Percentiles rank a stretch among this genome's conserved stretches.
Evolutionary conservation across 1,140 invertebrate species (phyloP).

Genomic region (Ceratosolen fusciceps): DNA sequence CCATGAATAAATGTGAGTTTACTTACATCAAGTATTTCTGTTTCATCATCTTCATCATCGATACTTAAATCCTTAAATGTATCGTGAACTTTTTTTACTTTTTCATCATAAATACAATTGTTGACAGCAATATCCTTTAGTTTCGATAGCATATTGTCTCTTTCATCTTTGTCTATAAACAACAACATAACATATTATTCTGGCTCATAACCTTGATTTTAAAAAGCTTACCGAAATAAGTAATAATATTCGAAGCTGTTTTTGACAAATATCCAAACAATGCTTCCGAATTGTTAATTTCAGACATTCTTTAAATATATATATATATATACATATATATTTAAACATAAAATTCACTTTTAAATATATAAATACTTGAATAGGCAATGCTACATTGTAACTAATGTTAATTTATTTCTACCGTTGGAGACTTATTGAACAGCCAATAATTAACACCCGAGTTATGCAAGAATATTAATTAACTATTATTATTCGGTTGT

Average conservation of each 20-base stretch:
- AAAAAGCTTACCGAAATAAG: conserved; percentile 53
- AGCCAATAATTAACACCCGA: too few relatives aligned
- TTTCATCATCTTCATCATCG: conserved; percentile 26
- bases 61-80: conserved; percentile 37
- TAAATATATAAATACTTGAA: too few relatives aligned
- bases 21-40: conserved; percentile 17
- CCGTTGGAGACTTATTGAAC: too few relatives aligned
- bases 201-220: background rate
- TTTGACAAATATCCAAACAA: conserved; percentile 42
- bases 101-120: conserved; percentile 36
- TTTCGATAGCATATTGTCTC: conserved; percentile 40
- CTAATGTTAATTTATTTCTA: too few relatives aligned
- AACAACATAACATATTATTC: background rate
- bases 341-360: too few relatives aligned
- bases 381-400: too few relatives aligned
- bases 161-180: conserved; percentile 26
- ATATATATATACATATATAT: too few relatives aligned
- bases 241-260: conserved; percentile 53
- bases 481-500: too few relatives aligned
- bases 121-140: conserved; percentile 50
- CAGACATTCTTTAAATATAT: background rate
- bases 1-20: background rate
- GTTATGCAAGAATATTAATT: too few relatives aligned
- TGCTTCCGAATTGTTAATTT: conserved; percentile 25
- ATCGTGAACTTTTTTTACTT: conserved; percentile 30